A percentile compares a stretch with the other conserved stretches of the same genome.
Conservation (phyloP, 2,888 invertebrate species). For the Beris morrisii region DNA sequence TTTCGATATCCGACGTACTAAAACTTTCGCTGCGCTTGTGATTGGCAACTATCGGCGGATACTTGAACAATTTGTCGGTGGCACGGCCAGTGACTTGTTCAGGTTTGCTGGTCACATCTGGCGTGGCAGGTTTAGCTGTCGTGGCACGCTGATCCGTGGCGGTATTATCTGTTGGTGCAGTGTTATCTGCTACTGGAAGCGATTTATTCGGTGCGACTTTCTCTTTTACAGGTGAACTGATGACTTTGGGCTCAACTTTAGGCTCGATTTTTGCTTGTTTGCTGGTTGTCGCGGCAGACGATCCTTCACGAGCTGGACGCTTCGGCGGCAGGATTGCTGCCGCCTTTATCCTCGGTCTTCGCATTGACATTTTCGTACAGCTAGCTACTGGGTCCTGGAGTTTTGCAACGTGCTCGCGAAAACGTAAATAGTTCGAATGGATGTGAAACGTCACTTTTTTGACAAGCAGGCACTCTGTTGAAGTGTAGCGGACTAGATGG, state of each 20-base stretch:
- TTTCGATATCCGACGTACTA: constrained; percentile 8
- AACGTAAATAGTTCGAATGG: too few species aligned
- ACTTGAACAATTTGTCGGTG: constrained; percentile 47
- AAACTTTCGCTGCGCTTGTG: constrained; percentile 6
- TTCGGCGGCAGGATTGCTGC: constrained; percentile 65
- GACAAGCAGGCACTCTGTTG: too few species aligned
- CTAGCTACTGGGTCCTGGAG: not conserved
- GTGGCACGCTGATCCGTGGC: not conserved
- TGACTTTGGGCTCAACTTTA: not conserved
- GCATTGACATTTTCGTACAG: constrained; percentile 60
- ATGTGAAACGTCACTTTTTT: too few species aligned
- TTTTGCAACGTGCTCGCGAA: too few species aligned
- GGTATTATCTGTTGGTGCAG: not conserved
- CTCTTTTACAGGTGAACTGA: not conserved
- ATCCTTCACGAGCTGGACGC: not conserved
- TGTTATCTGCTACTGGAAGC: constrained; percentile 2
- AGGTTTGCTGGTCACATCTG: not conserved
- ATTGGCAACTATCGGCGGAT: constrained; percentile 40
- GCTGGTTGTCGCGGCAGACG: not conserved
- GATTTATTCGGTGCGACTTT: constrained; percentile 5
- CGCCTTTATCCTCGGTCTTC: constrained; percentile 74
- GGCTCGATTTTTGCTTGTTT: constrained; percentile 4
- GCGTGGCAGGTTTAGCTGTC: not conserved
- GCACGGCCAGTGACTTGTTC: constrained; percentile 22
- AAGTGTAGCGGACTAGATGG: too few species aligned